Base-by-base conservation (phyloP, 53 echinoderm and acorn worm species). In the Paracentrotus lividus region DNA sequence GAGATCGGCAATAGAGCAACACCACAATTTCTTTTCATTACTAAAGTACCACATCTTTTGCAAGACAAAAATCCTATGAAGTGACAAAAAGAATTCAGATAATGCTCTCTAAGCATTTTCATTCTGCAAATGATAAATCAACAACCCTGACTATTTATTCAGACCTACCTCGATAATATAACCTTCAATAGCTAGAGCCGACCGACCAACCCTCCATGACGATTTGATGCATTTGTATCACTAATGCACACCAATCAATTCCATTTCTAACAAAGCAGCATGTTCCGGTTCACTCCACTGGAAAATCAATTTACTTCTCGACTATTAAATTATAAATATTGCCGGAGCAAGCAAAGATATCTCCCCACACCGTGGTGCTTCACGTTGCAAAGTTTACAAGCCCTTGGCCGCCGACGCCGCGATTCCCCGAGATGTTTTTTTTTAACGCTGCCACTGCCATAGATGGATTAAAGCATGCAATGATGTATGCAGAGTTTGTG, bases 281-380 rank as follows among this genome's bases (percentile, higher is more conserved):
- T 64, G 89, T 89, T 89, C 65, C 89, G 64, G 61, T 89, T 42
- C 89, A 89, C 89, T 89, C 89, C 66, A 27, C 89, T 89, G 89
- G 89, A 89, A 89, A 89, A 89, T 89, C 89, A 89, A 89, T 89
- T 89, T 89, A 89, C 57, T 89, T 59, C 89, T 59, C 89, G 89
- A 89, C 89, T 89, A 89, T 89, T 89, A 89, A 89, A 89, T 89
- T 89, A 89, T 89, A 89, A 89, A 89, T 89, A 89, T 59, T 61
- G 58, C 60, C 58, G 13, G 89, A 44, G 64, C 42, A 64, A 59
- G 89, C 87, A 87, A 33, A 87, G 87, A 87, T 56, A 57, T 87
- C 55, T 87, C 81, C 45, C 81, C 81, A 81, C 81, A 47, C 9
- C 47, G 81, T 47, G 47, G 81, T 47, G 47, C n/a, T 47, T 81